Percentiles rank a stretch among this genome's conserved stretches.
Evolutionary conservation across 2,797 vertebrate species (phyloP).

Genomic region (Cossypha niveicapilla): DNA sequence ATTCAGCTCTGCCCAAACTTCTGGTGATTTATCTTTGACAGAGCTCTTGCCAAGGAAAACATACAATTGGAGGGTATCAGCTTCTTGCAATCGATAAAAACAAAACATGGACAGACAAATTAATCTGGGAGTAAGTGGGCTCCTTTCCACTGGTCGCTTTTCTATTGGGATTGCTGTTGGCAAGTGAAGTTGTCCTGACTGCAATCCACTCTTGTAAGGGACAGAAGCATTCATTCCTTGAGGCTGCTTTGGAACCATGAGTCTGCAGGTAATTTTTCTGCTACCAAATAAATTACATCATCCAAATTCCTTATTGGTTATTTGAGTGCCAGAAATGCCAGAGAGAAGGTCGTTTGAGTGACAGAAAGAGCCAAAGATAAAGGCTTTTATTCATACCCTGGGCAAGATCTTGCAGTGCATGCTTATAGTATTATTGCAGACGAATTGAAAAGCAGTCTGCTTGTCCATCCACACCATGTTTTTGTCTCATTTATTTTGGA

Average conservation of each 20-base stretch:
- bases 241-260: background rate
- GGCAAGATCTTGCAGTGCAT: background rate
- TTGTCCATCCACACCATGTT: background rate
- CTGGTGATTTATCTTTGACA: background rate
- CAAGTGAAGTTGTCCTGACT: background rate
- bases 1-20: background rate
- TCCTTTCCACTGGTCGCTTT: background rate
- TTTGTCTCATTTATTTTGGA: background rate
- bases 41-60: background rate
- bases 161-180: background rate
- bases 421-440: background rate
- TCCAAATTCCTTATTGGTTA: background rate
- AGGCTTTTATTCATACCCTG: background rate
- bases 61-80: background rate
- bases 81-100: background rate
- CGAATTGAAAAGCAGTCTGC: background rate
- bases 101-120: background rate
- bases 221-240: background rate
- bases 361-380: background rate
- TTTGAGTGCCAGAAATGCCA: background rate
- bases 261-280: background rate
- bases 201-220: fast-evolving
- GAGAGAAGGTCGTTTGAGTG: background rate
- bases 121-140: background rate
- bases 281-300: background rate